Percentiles rank a stretch among this genome's conserved stretches.
Conservation (phyloP, 2,797 vertebrate genomes). For the Peromyscus attwateri region DNA sequence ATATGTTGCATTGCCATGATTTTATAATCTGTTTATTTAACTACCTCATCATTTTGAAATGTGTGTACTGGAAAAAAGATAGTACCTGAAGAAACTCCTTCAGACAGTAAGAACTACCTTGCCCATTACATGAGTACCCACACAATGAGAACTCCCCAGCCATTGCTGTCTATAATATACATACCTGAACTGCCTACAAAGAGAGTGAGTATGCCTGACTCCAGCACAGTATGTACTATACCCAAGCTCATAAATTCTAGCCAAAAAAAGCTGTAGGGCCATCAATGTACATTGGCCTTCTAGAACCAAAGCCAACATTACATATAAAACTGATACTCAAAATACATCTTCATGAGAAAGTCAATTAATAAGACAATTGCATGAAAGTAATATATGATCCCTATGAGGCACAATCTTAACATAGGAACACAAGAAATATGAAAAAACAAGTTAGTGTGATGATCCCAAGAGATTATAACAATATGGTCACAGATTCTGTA, state of each 20-base stretch:
- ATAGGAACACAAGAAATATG: neutral
- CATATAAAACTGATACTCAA: neutral
- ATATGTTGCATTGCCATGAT: neutral
- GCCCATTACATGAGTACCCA: neutral
- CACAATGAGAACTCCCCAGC: neutral
- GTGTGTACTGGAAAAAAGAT: neutral
- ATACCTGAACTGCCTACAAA: neutral
- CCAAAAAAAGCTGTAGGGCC: neutral
- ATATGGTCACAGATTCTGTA: neutral
- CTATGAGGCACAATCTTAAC: neutral
- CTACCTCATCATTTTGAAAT: neutral
- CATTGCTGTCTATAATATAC: neutral
- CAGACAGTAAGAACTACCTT: too few species aligned
- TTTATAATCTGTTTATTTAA: slow-evolving; percentile 25
- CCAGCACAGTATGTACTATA: neutral
- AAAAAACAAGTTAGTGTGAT: neutral
- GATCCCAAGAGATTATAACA: neutral
- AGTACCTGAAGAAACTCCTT: neutral
- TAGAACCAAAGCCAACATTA: neutral
- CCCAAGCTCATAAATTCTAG: neutral
- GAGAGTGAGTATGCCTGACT: neutral
- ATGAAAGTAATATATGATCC: neutral
- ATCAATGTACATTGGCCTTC: neutral
- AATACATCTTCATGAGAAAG: neutral
- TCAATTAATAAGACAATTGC: neutral